Base-by-base conservation (phyloP, 1,140 invertebrate genomes). In the Solen grandis region DNA sequence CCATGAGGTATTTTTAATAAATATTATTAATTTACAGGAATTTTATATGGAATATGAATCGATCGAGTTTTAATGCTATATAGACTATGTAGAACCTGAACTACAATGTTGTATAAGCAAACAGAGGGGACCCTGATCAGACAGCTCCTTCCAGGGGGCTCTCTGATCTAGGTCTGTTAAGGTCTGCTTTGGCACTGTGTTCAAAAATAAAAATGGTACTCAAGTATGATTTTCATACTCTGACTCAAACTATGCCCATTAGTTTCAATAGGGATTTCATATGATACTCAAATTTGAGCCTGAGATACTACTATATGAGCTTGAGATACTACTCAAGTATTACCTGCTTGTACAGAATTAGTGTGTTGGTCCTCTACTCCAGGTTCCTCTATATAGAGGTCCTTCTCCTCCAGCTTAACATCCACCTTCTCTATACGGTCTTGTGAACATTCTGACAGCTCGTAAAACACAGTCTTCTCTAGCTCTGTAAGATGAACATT, bases 381-480 rank as follows among this genome's bases (percentile, higher is more conserved):
- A 46, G 8, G 41, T 35, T 65, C 31, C 31, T n/a, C 27, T 36
- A 68, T 52, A 10, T 19, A 68, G 8, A 46, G 41, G 41, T 46
- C 36, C 8, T 68, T n/a, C 22, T 14, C 57, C 3, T 68, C 57
- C 10, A 78, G 59, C 54, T 52, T 68, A 8, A 78, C 65, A 50
- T 78, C 75, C 33, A 78, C 54, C 1, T 38, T 25, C 14, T 78
- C 35, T 29, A 78, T 31, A 25, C 46, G 0, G 14, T 59, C 65
- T 31, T 68, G 50, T 29, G 63, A 27, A 60, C 75, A 78, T 57
- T 27, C 19, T 2, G 65, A 55, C 50, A 78, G 22, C 8, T 69
- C 29, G 27, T 78, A 78, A 29, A 69, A 69, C 57, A 69, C 55
- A 22, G 52, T 27, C 33, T 10, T 78, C 54, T 78, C 33, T 25